Evolutionary conservation across 2,113 vertebrate species (phyloP).

Genomic region (Chloropsis hardwickii): DNA sequence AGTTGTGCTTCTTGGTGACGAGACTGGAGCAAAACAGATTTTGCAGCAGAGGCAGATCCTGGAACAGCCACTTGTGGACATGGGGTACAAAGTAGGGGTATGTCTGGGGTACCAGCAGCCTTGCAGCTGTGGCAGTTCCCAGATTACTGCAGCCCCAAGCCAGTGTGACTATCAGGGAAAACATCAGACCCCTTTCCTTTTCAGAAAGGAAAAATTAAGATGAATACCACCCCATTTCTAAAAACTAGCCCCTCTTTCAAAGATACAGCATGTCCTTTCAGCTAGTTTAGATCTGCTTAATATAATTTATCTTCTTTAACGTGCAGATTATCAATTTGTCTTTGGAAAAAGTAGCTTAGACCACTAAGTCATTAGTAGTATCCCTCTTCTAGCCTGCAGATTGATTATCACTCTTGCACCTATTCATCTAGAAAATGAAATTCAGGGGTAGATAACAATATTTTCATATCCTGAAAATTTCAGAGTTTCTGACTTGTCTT

Average conservation of each 20-base stretch:
- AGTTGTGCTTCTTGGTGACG: neutral
- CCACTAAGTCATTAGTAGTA: neutral
- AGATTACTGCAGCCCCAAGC: neutral
- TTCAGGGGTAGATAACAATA: neutral
- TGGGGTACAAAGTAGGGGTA: fast-evolving
- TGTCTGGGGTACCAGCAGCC: fast-evolving
- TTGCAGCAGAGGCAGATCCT: neutral
- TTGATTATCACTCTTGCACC: neutral
- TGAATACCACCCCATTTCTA: neutral
- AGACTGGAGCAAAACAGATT: neutral
- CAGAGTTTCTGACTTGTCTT: neutral
- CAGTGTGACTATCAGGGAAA: neutral
- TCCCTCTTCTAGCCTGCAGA: neutral
- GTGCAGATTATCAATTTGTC: neutral
- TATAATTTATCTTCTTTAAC: neutral
- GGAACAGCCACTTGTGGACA: fast-evolving
- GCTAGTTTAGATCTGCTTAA: neutral
- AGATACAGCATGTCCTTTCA: neutral
- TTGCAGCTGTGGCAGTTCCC: neutral
- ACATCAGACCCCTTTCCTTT: neutral
- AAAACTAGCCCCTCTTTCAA: neutral
- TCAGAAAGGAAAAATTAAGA: neutral
- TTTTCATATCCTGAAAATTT: neutral
- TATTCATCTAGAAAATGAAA: neutral
- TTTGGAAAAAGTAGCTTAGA: neutral